Evolutionary conservation across 2,888 invertebrate genomes (phyloP).

Genomic region (Drosophila robusta): DNA sequence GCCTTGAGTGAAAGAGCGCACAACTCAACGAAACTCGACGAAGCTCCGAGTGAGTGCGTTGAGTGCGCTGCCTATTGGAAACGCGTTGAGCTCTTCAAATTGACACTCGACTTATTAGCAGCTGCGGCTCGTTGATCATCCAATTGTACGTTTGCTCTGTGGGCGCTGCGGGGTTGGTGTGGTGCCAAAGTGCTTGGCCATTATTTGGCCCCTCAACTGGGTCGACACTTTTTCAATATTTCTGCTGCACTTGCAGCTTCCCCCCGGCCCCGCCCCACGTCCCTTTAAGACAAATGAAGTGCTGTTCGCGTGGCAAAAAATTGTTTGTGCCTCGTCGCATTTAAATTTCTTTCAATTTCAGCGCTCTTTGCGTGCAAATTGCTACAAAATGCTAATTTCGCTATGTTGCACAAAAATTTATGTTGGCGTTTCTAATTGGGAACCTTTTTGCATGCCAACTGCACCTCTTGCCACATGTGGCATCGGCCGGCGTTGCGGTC

Average conservation of each 20-base stretch:
- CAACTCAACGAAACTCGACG: slow-evolving; percentile 55
- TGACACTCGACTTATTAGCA: slow-evolving; percentile 50
- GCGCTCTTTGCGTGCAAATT: slow-evolving; percentile 67
- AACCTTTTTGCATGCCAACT: slow-evolving; percentile 38
- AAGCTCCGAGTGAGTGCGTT: slow-evolving; percentile 43
- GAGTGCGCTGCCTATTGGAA: slow-evolving; percentile 39
- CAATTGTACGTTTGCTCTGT: slow-evolving; percentile 83
- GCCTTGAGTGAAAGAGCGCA: slow-evolving; percentile 33
- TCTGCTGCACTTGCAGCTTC: slow-evolving; percentile 14
- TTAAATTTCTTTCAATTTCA: slow-evolving; percentile 45
- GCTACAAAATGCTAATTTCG: slow-evolving; percentile 65
- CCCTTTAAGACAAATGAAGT: too few species aligned
- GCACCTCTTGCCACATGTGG: slow-evolving; percentile 17
- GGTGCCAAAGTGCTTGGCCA: slow-evolving; percentile 67
- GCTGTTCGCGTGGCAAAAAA: slow-evolving; percentile 58
- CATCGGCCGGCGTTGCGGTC: slow-evolving; percentile 9
- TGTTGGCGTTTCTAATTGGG: slow-evolving; percentile 64
- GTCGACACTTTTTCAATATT: slow-evolving; percentile 64
- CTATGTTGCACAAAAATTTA: slow-evolving; percentile 26
- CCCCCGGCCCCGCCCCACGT: not conserved
- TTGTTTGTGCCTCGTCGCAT: slow-evolving; percentile 43
- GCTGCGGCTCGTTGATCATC: slow-evolving; percentile 77
- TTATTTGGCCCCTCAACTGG: slow-evolving; percentile 79
- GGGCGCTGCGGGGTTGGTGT: not conserved
- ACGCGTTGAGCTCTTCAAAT: slow-evolving; percentile 23